Percentiles rank a stretch among this genome's conserved stretches.
Conservation (phyloP, 2,797 vertebrate species). For the Pampus argenteus region DNA sequence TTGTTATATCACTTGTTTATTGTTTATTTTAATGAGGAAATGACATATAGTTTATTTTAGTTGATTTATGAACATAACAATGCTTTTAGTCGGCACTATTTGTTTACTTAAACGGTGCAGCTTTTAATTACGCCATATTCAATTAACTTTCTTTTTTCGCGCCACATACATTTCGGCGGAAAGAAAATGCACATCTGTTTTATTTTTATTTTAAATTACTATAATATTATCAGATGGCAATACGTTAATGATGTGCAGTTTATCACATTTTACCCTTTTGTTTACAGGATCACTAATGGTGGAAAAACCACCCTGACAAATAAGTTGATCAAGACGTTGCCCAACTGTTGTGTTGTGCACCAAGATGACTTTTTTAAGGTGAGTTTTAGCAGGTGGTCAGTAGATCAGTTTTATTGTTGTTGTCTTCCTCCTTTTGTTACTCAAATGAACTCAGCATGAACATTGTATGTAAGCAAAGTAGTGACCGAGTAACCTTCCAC, state of each 20-base stretch:
- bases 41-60: not conserved
- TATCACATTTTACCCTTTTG: not conserved
- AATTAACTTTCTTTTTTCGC: not conserved
- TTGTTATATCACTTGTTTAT: not conserved
- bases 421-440: not conserved
- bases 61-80: not conserved
- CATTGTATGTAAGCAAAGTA: constrained; percentile 23
- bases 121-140: not conserved
- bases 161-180: not conserved
- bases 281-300: constrained; percentile 91
- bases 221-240: not conserved
- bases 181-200: not conserved
- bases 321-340: constrained; percentile 86
- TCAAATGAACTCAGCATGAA: constrained; percentile 8
- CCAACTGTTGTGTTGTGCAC: constrained; percentile 96
- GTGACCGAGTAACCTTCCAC: not conserved
- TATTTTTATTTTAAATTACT: too few species aligned
- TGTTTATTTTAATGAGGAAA: too few species aligned
- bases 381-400: constrained; percentile 31
- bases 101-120: not conserved
- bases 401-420: not conserved
- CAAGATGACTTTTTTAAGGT: constrained; percentile 99
- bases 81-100: not conserved
- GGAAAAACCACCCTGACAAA: constrained; percentile 96
- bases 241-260: not conserved